phyloP scores from a whole-genome alignment of 92 coral and sea anemone genomes.

The Heteractis magnifica region DNA sequence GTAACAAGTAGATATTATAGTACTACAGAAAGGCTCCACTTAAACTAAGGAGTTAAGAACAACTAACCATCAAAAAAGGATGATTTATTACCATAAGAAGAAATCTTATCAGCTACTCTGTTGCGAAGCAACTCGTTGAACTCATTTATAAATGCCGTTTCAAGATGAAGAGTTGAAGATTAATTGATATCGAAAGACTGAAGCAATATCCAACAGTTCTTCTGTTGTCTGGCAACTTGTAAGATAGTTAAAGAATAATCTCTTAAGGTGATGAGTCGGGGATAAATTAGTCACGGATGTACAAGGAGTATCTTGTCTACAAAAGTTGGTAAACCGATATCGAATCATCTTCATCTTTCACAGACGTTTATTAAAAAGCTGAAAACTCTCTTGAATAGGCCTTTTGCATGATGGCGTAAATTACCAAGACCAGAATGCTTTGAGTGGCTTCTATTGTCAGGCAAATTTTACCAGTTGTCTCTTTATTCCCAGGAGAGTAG shows the following conservation, averaged over 20 bases:
- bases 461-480: too few relatives aligned
- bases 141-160: not conserved
- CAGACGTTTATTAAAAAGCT: too few relatives aligned
- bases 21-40: not conserved
- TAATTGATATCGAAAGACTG: not conserved
- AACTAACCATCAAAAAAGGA: not conserved
- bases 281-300: not conserved
- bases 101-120: not conserved
- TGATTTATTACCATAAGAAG: not conserved
- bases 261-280: not conserved
- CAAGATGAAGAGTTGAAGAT: not conserved
- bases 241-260: not conserved
- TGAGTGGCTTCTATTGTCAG: too few relatives aligned
- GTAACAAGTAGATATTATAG: too few relatives aligned
- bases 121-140: not conserved
- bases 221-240: not conserved
- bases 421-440: too few relatives aligned
- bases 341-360: not conserved
- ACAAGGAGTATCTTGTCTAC: not conserved
- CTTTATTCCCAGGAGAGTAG: too few relatives aligned
- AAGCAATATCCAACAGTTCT: not conserved
- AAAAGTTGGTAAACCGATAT: not conserved
- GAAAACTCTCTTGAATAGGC: too few relatives aligned
- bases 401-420: too few relatives aligned
- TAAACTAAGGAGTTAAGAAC: not conserved